A percentile compares a stretch with the other conserved stretches of the same genome.
Evolutionary conservation across 2,797 vertebrate species (phyloP).

Genomic region (Crocodylus rhombifer): DNA sequence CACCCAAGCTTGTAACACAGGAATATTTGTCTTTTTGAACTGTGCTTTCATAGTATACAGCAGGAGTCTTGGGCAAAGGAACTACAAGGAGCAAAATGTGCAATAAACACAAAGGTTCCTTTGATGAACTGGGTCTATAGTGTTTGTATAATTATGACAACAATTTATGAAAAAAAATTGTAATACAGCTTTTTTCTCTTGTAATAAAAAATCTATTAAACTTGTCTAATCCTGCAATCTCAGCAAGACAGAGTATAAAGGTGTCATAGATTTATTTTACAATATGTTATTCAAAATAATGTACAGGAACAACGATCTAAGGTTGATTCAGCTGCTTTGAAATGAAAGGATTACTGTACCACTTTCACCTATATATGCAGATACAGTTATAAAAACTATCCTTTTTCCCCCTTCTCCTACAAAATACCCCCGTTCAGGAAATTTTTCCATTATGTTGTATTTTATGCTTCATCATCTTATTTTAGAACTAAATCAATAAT

Average conservation of each 20-base stretch:
- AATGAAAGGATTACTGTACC: constrained; percentile 36
- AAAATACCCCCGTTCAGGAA: neutral
- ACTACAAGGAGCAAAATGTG: neutral
- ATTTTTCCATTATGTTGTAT: constrained; percentile 4
- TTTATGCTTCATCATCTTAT: constrained; percentile 11
- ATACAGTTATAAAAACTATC: neutral
- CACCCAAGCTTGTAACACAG: constrained; percentile 55
- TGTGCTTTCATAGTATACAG: constrained; percentile 57
- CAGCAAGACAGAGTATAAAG: constrained; percentile 53
- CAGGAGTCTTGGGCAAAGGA: constrained; percentile 23
- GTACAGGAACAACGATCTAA: constrained; percentile 8
- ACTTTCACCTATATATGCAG: neutral
- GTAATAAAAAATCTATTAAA: constrained; percentile 33
- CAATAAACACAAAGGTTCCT: constrained; percentile 50
- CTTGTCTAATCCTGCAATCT: constrained; percentile 51
- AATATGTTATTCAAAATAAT: neutral
- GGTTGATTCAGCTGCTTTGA: constrained; percentile 30
- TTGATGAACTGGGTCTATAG: constrained; percentile 58
- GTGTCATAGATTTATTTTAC: constrained; percentile 13
- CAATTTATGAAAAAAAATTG: constrained; percentile 26
- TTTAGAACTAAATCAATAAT: constrained; percentile 48
- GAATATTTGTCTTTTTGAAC: constrained; percentile 66
- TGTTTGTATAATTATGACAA: constrained; percentile 57
- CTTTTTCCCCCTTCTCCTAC: neutral
- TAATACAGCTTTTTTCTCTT: neutral